Percentiles rank a stretch among this genome's conserved stretches.
Evolutionary conservation across 1,140 invertebrate species (phyloP).

Genomic region (Leptinotarsa undecemlineata): DNA sequence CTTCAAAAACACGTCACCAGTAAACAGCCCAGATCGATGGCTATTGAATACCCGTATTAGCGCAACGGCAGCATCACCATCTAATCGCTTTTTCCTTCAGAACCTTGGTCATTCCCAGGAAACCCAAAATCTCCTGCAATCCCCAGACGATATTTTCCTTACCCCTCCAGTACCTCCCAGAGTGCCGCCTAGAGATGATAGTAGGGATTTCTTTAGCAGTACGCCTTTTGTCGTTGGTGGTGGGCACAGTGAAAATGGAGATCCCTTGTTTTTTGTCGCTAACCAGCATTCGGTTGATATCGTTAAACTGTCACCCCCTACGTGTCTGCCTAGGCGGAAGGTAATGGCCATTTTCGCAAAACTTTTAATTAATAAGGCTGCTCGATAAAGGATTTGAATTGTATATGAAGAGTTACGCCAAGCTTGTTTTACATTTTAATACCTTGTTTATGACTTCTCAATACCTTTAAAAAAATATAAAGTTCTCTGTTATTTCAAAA

Average conservation of each 20-base stretch:
- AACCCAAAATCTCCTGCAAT: slow-evolving; percentile 49
- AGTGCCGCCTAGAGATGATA: slow-evolving; percentile 19
- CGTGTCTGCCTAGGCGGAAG: slow-evolving; percentile 50
- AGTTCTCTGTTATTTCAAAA: too few relatives aligned
- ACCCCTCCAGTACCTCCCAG: slow-evolving; percentile 38
- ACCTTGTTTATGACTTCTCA: too few relatives aligned
- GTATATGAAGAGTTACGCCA: too few relatives aligned
- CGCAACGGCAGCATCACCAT: slow-evolving; percentile 37
- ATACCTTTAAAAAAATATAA: too few relatives aligned
- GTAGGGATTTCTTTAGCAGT: slow-evolving; percentile 47
- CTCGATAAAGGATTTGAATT: too few relatives aligned
- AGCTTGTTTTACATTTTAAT: too few relatives aligned
- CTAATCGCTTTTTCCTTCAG: slow-evolving; percentile 40
- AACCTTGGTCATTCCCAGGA: slow-evolving; percentile 38
- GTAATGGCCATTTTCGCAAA: slow-evolving; percentile 30
- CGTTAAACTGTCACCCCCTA: slow-evolving; percentile 53
- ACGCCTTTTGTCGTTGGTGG: slow-evolving; percentile 54
- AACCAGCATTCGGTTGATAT: slow-evolving; percentile 53
- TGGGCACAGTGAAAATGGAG: slow-evolving; percentile 52
- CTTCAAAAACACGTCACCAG: slow-evolving; percentile 56
- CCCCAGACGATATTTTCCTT: slow-evolving; percentile 49
- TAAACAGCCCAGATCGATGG: slow-evolving; percentile 54
- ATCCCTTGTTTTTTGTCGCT: slow-evolving; percentile 53
- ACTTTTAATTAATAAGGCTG: too few relatives aligned
- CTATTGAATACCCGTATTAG: slow-evolving; percentile 42